These are phyloP conservation scores for Lycocerus yunnanus DNA, from an alignment of 2,888 invertebrate genomes.

Conservation along the genomic window DNA sequence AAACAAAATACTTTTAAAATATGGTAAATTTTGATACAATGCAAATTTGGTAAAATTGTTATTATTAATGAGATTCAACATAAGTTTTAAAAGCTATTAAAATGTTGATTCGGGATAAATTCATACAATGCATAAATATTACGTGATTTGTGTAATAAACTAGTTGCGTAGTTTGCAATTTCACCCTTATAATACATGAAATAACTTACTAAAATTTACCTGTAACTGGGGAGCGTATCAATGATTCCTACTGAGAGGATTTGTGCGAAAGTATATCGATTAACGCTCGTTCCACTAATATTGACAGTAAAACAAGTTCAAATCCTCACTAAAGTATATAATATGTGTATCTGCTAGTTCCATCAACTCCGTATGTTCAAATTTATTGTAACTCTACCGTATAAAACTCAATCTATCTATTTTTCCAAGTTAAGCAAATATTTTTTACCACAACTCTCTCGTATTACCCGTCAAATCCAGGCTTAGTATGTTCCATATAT, in stretches of 20 bases:
- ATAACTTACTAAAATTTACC: slow-evolving; percentile 24
- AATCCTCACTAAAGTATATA: slow-evolving; percentile 21
- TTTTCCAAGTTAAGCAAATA: slow-evolving; percentile 11
- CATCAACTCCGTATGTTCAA: slow-evolving; percentile 21
- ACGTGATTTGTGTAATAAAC: slow-evolving; percentile 17
- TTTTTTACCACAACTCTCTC: slow-evolving; percentile 11
- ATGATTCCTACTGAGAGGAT: slow-evolving; percentile 20
- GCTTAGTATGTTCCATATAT: slow-evolving; percentile 11
- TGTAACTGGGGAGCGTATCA: slow-evolving; percentile 20
- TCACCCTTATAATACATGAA: slow-evolving; percentile 4
- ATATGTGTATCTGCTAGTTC: slow-evolving; percentile 22
- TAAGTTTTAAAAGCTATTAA: slow-evolving; percentile 8
- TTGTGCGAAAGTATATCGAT: slow-evolving; percentile 25
- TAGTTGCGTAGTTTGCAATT: slow-evolving; percentile 14
- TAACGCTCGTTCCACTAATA: slow-evolving; percentile 13
- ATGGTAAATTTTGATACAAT: background rate
- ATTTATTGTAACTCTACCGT: slow-evolving; percentile 24
- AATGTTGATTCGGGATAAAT: slow-evolving; percentile 7
- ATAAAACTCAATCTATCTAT: slow-evolving; percentile 20
- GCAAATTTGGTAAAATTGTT: background rate
- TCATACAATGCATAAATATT: slow-evolving; percentile 3
- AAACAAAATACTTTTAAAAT: background rate
- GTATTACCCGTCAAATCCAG: slow-evolving; percentile 4
- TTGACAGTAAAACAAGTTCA: slow-evolving; percentile 20
- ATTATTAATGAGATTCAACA: background rate